Percentiles rank a stretch among this genome's conserved stretches.
Evolutionary conservation across 2,113 vertebrate species (phyloP).

Genomic region (Ciconia boyciana): DNA sequence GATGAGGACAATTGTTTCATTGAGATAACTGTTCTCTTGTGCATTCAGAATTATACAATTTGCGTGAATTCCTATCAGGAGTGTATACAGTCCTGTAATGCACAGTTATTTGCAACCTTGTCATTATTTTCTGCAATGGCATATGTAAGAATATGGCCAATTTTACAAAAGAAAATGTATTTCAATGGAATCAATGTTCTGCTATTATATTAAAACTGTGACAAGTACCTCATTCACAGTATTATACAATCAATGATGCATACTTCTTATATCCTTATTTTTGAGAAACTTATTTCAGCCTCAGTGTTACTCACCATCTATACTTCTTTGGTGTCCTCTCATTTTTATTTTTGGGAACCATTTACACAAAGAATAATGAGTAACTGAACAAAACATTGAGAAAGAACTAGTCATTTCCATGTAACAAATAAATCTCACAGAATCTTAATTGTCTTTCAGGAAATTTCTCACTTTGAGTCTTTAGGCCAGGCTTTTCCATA

Average conservation of each 20-base stretch:
- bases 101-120: neutral
- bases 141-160: neutral
- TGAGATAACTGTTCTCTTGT: neutral
- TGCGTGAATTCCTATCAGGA: neutral
- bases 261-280: neutral
- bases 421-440: neutral
- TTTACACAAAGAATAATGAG: neutral
- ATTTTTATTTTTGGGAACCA: neutral
- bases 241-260: neutral
- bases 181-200: neutral
- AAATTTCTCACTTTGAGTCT: neutral
- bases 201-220: neutral
- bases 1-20: neutral
- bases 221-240: neutral
- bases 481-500: neutral
- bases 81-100: neutral
- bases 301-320: neutral
- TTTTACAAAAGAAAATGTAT: neutral
- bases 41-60: neutral
- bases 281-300: neutral
- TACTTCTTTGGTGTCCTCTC: neutral
- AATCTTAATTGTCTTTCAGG: neutral
- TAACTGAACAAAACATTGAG: neutral
- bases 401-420: neutral
- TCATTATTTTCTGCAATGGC: neutral